A percentile compares a stretch with the other conserved stretches of the same genome.
phyloP scores from a whole-genome alignment of 2,113 vertebrate species.

The Salminus brasiliensis region DNA sequence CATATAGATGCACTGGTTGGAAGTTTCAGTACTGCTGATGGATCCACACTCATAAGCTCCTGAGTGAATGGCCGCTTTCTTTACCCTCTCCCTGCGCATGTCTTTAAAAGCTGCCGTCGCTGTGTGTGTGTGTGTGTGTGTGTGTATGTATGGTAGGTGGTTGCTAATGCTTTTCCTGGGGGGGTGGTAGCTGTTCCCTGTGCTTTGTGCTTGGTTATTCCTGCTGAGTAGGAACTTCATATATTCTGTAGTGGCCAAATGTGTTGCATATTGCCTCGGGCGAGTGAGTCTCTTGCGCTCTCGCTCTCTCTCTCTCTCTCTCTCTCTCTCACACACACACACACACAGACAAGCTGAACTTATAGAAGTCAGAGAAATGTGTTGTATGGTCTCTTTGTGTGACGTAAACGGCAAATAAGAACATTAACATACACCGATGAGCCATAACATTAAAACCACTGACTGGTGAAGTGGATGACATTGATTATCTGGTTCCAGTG shows the following conservation, averaged over 20 bases:
- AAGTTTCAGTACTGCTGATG: not conserved
- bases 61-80: not conserved
- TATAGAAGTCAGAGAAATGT: not conserved
- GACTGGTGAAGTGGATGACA: too few relatives aligned
- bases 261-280: not conserved
- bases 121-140: not conserved
- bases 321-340: not conserved
- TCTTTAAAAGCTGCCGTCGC: not conserved
- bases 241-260: not conserved
- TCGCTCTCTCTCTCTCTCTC: not conserved
- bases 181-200: not conserved
- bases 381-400: too few relatives aligned
- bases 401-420: too few relatives aligned
- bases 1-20: not conserved
- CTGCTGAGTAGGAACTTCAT: constrained; percentile 10
- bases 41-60: not conserved
- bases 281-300: not conserved
- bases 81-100: not conserved
- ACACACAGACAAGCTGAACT: not conserved
- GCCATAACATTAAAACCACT: too few relatives aligned
- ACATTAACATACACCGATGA: too few relatives aligned
- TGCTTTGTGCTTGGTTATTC: constrained; percentile 12
- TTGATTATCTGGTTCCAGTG: too few relatives aligned
- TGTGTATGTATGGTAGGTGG: not conserved
- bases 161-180: constrained; percentile 8